These are phyloP conservation scores for Spheniscus mendiculus DNA, from an alignment of 2,113 vertebrate genomes.

Conservation along the genomic window DNA sequence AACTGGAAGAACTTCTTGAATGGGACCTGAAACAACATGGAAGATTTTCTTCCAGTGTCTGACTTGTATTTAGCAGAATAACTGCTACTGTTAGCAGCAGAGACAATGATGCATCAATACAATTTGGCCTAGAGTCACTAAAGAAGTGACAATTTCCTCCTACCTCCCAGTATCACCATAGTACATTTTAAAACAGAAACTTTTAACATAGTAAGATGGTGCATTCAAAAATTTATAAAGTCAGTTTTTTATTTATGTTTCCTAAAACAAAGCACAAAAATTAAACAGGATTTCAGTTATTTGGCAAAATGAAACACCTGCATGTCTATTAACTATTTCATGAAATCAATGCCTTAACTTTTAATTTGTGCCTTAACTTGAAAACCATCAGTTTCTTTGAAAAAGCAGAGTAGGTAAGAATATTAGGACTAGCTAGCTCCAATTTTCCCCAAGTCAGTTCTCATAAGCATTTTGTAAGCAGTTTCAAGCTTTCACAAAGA, in stretches of 20 bases:
- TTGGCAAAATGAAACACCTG: not conserved
- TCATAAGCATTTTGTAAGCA: not conserved
- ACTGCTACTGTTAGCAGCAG: not conserved
- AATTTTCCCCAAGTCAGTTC: not conserved
- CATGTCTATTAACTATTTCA: not conserved
- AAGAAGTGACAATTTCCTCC: not conserved
- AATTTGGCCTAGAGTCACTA: not conserved
- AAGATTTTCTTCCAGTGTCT: conserved; percentile 69
- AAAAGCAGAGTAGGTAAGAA: not conserved
- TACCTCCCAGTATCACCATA: not conserved
- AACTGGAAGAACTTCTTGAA: conserved; percentile 95
- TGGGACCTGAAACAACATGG: conserved; percentile 94
- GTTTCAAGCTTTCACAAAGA: not conserved
- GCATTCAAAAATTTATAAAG: not conserved
- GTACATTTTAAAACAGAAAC: not conserved
- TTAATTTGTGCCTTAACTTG: not conserved
- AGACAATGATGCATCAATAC: not conserved
- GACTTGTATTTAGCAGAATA: not conserved
- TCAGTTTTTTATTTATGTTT: not conserved
- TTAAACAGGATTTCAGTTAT: not conserved
- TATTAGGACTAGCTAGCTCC: not conserved
- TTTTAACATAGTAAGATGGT: not conserved
- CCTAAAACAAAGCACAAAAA: not conserved
- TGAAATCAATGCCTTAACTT: not conserved
- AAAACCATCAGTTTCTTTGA: not conserved